These are phyloP conservation scores for Tetramorium bicarinatum DNA, from an alignment of 2,888 invertebrate genomes.

Conservation along the genomic window DNA sequence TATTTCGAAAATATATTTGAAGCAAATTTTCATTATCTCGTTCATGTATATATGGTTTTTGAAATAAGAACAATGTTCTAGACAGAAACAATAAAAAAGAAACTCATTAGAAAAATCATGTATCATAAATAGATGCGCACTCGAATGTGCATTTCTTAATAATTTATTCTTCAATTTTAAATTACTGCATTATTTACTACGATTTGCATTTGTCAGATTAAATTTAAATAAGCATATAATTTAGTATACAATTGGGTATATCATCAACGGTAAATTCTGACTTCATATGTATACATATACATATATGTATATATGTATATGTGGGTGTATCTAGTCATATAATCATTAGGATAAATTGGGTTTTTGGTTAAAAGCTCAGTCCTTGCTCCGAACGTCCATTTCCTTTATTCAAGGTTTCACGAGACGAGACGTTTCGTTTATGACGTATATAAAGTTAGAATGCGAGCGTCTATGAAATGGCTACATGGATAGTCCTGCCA, in stretches of 20 bases:
- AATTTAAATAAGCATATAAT: not conserved
- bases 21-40: not conserved
- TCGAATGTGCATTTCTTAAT: not conserved
- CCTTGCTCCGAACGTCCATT: not conserved
- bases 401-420: conserved; percentile 48
- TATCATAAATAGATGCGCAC: not conserved
- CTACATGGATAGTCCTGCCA: not conserved
- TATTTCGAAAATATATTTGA: not conserved
- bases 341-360: conserved; percentile 34
- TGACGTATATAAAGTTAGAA: conserved; percentile 41
- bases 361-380: conserved; percentile 10
- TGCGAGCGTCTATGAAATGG: conserved; percentile 34
- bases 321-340: not conserved
- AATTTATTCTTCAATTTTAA: conserved; percentile 25
- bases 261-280: not conserved
- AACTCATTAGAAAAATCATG: not conserved
- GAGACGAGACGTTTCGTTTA: conserved; percentile 46
- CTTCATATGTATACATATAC: no score
- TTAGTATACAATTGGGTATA: not conserved
- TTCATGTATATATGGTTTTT: no score
- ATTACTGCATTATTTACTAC: conserved; percentile 3
- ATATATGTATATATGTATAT: no score
- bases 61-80: not conserved
- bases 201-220: conserved; percentile 8
- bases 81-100: not conserved